A percentile compares a stretch with the other conserved stretches of the same genome.
Evolutionary conservation across 2,888 invertebrate genomes (phyloP).

Genomic region (Bhutanitis thaidina): DNA sequence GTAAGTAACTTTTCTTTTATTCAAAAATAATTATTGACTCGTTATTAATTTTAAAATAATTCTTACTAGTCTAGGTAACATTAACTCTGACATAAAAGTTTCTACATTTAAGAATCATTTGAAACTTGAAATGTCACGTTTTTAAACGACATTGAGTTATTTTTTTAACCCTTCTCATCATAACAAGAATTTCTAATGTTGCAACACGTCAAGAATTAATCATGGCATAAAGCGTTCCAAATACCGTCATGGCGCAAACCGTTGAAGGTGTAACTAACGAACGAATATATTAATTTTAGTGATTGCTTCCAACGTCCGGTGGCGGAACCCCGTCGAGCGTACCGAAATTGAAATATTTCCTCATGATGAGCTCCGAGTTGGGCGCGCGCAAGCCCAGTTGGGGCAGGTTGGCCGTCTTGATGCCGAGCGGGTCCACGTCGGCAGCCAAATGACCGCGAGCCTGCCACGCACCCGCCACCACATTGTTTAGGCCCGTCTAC

Average conservation of each 20-base stretch:
- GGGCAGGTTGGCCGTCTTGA: slow-evolving; percentile 86
- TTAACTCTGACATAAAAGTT: too few relatives aligned
- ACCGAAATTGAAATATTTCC: slow-evolving; percentile 80
- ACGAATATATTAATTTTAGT: slow-evolving; percentile 5
- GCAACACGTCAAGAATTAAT: too few relatives aligned
- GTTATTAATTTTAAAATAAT: too few relatives aligned
- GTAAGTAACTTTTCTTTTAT: too few relatives aligned
- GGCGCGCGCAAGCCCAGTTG: slow-evolving; percentile 73
- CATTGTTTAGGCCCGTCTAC: slow-evolving; percentile 49
- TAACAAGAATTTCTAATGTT: too few relatives aligned
- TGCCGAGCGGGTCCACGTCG: slow-evolving; percentile 95
- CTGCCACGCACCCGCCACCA: slow-evolving; percentile 80
- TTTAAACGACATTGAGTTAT: too few relatives aligned
- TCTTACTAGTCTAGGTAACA: too few relatives aligned
- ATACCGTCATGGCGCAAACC: slow-evolving; percentile 16
- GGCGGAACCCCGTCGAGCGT: slow-evolving; percentile 45
- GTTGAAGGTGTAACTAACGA: slow-evolving; percentile 5
- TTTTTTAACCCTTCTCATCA: too few relatives aligned
- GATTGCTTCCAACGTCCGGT: slow-evolving; percentile 3
- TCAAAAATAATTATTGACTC: too few relatives aligned
- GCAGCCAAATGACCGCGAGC: slow-evolving; percentile 96
- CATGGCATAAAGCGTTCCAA: too few relatives aligned
- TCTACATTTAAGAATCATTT: too few relatives aligned
- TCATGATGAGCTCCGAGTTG: slow-evolving; percentile 78
- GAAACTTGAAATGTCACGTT: too few relatives aligned